Evolutionary conservation across 2,797 vertebrate genomes (phyloP).

Genomic region (Catostomus latipinnis): DNA sequence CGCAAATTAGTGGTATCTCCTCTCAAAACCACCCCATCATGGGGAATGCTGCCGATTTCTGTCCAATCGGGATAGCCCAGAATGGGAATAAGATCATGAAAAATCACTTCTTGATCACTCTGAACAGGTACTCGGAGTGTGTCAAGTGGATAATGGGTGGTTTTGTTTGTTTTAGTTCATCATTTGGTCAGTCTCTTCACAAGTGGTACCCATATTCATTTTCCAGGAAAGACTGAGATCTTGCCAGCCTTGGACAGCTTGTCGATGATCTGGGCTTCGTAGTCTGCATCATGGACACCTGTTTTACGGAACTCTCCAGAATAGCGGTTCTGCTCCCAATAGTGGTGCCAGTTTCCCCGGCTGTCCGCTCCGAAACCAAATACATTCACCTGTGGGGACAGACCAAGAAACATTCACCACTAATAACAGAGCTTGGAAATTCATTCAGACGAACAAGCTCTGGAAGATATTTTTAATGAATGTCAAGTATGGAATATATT

Average conservation of each 20-base stretch:
- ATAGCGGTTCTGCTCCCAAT: slow-evolving; percentile 99
- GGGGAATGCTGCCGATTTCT: neutral
- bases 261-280: slow-evolving; percentile 93
- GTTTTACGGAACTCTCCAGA: slow-evolving; percentile 98
- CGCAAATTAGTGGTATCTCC: slow-evolving; percentile 4
- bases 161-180: slow-evolving; percentile 20
- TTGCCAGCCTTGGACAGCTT: slow-evolving; percentile 89
- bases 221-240: slow-evolving; percentile 92
- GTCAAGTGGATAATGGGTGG: slow-evolving; percentile 45
- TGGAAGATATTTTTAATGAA: too few relatives aligned
- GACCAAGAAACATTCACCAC: neutral
- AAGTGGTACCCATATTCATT: slow-evolving; percentile 68
- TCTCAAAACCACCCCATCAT: slow-evolving; percentile 30
- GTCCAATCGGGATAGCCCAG: slow-evolving; percentile 17
- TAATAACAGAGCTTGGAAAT: neutral
- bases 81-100: slow-evolving; percentile 40
- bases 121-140: slow-evolving; percentile 45
- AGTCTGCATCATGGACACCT: slow-evolving; percentile 95
- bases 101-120: slow-evolving; percentile 15
- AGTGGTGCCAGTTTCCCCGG: slow-evolving; percentile 98
- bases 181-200: slow-evolving; percentile 7
- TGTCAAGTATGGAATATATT: too few relatives aligned
- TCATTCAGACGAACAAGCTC: neutral
- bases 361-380: slow-evolving; percentile 97
- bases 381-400: slow-evolving; percentile 87